Evolutionary conservation across 2,113 vertebrate species (phyloP).

Genomic region (Micronycteris hirsuta): DNA sequence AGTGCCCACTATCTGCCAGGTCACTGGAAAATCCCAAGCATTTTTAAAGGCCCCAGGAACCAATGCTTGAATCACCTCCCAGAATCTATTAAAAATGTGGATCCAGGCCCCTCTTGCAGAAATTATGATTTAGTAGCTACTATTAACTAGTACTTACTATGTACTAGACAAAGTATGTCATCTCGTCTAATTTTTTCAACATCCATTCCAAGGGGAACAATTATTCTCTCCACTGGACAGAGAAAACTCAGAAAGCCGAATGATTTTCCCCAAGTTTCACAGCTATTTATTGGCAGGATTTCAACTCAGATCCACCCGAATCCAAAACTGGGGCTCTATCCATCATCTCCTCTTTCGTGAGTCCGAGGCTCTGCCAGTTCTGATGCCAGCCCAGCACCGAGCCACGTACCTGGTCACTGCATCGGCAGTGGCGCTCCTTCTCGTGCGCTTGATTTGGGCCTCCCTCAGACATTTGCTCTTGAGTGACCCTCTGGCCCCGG

Average conservation of each 20-base stretch:
- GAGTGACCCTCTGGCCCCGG: not conserved
- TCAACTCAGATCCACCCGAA: not conserved
- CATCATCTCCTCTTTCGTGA: not conserved
- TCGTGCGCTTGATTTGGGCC: not conserved
- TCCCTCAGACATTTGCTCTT: not conserved
- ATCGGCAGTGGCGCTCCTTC: too few relatives aligned
- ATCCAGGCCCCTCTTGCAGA: not conserved
- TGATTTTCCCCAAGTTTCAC: not conserved
- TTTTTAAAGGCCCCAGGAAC: not conserved
- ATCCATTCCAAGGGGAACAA: not conserved
- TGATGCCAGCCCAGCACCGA: not conserved
- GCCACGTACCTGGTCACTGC: rapidly evolving
- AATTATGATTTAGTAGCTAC: not conserved
- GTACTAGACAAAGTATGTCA: not conserved
- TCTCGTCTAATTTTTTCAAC: not conserved
- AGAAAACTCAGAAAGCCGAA: not conserved
- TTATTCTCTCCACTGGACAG: not conserved
- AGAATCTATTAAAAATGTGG: not conserved
- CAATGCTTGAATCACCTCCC: not conserved
- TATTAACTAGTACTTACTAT: not conserved
- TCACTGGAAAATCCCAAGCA: not conserved
- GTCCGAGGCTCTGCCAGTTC: not conserved
- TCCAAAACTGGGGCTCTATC: not conserved
- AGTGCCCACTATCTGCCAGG: not conserved
- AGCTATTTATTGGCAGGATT: not conserved